Evolutionary conservation across 2,888 invertebrate species (phyloP), one percentile per base, ranked within the genome.

Genomic region (Disparrhopalites patrizii): DNA sequence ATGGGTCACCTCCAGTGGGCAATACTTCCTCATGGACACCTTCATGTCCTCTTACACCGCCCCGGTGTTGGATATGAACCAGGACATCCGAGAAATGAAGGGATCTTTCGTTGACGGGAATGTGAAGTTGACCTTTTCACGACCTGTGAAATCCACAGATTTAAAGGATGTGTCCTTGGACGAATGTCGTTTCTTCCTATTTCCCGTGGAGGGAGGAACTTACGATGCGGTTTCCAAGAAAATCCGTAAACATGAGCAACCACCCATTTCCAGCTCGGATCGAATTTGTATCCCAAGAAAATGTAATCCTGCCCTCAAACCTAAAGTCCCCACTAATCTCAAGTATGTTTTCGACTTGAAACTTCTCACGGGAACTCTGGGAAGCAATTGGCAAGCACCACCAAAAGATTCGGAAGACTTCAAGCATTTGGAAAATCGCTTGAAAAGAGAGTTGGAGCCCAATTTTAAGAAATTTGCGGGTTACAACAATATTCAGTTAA

Each of bases 21-120:
- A 90, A 0, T 87, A 90, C 1, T 91, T 92, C 81, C 79, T 93
- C 25, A 90, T 91, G 89, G 93, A 94, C 79, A 89, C 90, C 0
- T 93, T 90, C 90, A 86, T 93, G 66, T 82, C 82, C 63, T 91
- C 91, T 0, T 93, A 93, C 81, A 85, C 85, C 4, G 70, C 76
- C 30, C 79, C 78, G 4, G 67, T 72, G 5, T 68, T 78, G 23
- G 79, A 79, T 67, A 62, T 67, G 25, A 73, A 64, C 15, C 74
- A 74, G 57, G 73, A 91, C 78, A 83, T 92, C 56, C 82, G 82
- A 73, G 86, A 87, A 77, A 83, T 84, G 18, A 81, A 84, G 0
- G 93, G 91, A 18, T 83, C 83, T 67, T 84, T 87, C 47, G 83
- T 85, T 2, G 87, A 93, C 71, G 93, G 93, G 0, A 81, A 87